These are phyloP conservation scores for Genyomyrus donnyi DNA, from an alignment of 2,113 vertebrate species.

Conservation along the genomic window DNA sequence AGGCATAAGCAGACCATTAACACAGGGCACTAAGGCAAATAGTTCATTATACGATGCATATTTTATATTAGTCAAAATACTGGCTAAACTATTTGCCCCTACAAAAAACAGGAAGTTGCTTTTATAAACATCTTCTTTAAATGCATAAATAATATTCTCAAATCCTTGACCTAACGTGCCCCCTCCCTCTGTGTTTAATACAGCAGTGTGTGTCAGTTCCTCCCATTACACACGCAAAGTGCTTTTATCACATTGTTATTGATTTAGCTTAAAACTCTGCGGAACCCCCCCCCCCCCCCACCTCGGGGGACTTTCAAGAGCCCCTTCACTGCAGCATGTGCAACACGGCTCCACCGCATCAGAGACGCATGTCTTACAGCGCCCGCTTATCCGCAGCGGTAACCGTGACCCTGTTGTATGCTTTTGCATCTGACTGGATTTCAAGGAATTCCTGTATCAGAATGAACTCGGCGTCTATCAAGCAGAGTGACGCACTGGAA, in stretches of 20 bases:
- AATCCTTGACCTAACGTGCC: neutral
- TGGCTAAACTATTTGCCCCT: neutral
- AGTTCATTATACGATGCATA: neutral
- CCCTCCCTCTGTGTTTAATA: neutral
- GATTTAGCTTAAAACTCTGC: neutral
- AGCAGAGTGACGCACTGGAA: neutral
- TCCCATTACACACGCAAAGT: neutral
- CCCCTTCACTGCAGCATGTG: neutral
- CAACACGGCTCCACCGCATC: too few species aligned
- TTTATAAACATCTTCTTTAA: neutral
- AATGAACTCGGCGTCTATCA: constrained; percentile 20
- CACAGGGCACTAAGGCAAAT: neutral
- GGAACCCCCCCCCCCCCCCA: neutral
- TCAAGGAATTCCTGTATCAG: constrained; percentile 12
- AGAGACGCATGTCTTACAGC: constrained; percentile 27
- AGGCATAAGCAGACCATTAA: neutral
- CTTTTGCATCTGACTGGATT: constrained; percentile 28
- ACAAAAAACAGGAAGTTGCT: neutral
- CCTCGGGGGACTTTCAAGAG: neutral
- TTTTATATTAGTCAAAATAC: neutral
- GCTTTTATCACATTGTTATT: constrained; percentile 1
- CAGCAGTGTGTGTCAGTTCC: neutral
- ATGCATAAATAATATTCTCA: neutral
- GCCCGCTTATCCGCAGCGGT: constrained; percentile 29
- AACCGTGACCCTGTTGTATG: constrained; percentile 33